Evolutionary conservation across 2,797 vertebrate genomes (phyloP), one percentile per base, ranked within the genome.

Genomic region (Enteromius afrohamiltoni): DNA sequence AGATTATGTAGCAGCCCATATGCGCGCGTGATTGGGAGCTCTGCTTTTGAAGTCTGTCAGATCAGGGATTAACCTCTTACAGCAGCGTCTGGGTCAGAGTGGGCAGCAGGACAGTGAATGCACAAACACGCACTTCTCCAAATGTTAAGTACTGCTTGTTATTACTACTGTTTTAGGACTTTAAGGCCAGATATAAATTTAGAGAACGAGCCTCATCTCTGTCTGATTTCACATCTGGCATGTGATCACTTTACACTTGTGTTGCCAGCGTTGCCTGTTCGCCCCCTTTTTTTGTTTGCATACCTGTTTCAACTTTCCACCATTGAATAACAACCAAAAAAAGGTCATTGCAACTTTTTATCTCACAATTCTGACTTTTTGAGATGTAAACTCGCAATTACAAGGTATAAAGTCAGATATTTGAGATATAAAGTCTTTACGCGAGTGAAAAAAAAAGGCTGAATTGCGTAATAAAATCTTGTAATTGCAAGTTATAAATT

Each of bases 31-130:
- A 86, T 82, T 60, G 5, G 71, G 65, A 83, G 77, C 34, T 80
- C 58, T 21, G 82, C 80, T 81, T 81, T 80, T 88, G 79, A 86
- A 82, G 87, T 84, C 74, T 79, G 68, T 84, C 64, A 80, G 55
- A 82, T 82, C 34, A 68, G 74, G 45, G 76, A 83, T 79, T 79
- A 87, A 83, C 65, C 65, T 82, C 49, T 40, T 17, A 23, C 75
- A 26, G 82, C 65, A 70, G 49, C 8, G 49, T 53, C 11, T 51
- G 60, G 81, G 71, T 83, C 73, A 68, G 14, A 34, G 5, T 9
- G 16, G 21, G 13, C 17, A 4, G 34, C 49, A 69, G 65, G 64
- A 69, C 65, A 80, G 49, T 53, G 14, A 69, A 29, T 29, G 23
- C n/a, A 13, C 23, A 45, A 40, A 9, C n/a, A 70, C 37, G 37